phyloP scores from a whole-genome alignment of 2,797 vertebrate species.

The Galago senegalensis region DNA sequence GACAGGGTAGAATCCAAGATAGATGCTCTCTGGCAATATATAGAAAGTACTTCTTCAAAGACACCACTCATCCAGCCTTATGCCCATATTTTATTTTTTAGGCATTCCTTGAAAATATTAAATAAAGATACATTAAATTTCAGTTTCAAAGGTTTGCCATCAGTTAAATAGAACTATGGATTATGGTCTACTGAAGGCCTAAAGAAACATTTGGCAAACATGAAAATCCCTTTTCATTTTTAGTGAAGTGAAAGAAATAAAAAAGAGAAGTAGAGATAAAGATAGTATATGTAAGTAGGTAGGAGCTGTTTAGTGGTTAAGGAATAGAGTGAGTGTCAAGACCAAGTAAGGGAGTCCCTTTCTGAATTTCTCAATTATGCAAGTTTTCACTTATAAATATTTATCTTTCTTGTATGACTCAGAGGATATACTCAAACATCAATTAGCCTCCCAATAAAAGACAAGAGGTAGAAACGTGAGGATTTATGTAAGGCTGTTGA shows the following conservation, averaged over 20 bases:
- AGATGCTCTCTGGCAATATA: slow-evolving; percentile 56
- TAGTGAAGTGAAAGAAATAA: background rate
- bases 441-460: slow-evolving; percentile 75
- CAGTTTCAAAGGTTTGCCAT: slow-evolving; percentile 48
- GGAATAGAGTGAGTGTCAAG: background rate
- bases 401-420: slow-evolving; percentile 64
- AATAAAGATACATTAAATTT: slow-evolving; percentile 68
- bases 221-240: background rate
- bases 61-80: background rate
- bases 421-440: slow-evolving; percentile 35
- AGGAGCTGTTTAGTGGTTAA: background rate
- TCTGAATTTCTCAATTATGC: slow-evolving; percentile 46
- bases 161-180: background rate
- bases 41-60: slow-evolving; percentile 58
- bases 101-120: slow-evolving; percentile 61
- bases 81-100: slow-evolving; percentile 52
- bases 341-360: background rate
- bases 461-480: slow-evolving; percentile 34
- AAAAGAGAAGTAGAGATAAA: background rate
- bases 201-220: background rate
- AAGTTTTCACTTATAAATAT: slow-evolving; percentile 59
- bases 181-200: background rate
- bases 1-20: background rate
- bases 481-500: slow-evolving; percentile 58
- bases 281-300: background rate